Evolutionary conservation across 2,113 vertebrate species (phyloP).

Genomic region (Rhegmatorhina hoffmannsi): DNA sequence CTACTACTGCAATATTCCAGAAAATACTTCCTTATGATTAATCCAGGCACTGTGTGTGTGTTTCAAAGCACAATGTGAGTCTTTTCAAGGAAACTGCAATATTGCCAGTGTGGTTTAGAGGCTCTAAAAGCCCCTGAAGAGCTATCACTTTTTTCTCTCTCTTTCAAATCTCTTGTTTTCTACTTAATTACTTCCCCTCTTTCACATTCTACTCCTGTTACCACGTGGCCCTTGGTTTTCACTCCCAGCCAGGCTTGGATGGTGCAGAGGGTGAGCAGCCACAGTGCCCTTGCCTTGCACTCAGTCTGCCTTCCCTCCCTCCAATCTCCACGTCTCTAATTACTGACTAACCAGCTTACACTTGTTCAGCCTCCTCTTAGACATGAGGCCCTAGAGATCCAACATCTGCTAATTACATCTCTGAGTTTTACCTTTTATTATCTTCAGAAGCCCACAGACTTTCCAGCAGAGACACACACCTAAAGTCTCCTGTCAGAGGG

Average conservation of each 20-base stretch:
- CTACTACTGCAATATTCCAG: constrained; percentile 27
- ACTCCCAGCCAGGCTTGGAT: not conserved
- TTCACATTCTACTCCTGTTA: not conserved
- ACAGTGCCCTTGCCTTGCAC: not conserved
- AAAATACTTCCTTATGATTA: constrained; percentile 19
- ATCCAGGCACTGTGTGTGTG: not conserved
- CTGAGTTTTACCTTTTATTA: not conserved
- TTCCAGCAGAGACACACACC: not conserved
- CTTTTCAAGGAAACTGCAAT: not conserved
- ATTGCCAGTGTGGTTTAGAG: not conserved
- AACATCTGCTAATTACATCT: not conserved
- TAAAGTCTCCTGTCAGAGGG: not conserved
- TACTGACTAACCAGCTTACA: not conserved
- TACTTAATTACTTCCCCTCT: not conserved
- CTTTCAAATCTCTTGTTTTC: not conserved
- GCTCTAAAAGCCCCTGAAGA: constrained; percentile 3
- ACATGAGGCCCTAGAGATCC: not conserved
- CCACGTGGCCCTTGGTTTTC: not conserved
- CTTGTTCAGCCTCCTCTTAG: not conserved
- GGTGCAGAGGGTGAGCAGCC: not conserved
- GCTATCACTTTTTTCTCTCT: constrained; percentile 7
- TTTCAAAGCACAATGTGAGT: not conserved
- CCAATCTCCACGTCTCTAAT: not conserved
- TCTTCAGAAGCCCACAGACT: not conserved
- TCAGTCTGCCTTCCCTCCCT: not conserved